phyloP scores from a whole-genome alignment of 1,140 invertebrate species.

The Trichoplusia ni region DNA sequence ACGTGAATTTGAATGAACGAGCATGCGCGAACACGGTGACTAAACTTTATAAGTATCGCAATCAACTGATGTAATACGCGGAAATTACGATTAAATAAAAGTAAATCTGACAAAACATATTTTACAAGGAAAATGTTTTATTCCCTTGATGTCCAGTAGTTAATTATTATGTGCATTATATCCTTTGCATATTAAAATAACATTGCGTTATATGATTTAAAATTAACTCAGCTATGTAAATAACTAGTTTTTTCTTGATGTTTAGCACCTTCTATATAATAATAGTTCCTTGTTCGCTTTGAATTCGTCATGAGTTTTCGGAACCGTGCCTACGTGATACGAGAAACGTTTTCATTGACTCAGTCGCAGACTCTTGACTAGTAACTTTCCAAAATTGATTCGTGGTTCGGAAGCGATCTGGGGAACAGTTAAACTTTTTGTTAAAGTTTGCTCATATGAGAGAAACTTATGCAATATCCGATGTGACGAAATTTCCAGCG shows the following conservation, averaged over 20 bases:
- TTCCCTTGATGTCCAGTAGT: too few species aligned
- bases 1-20: constrained; percentile 10
- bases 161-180: too few species aligned
- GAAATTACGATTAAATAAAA: not conserved
- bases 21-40: constrained; percentile 4
- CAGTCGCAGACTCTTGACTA: not conserved
- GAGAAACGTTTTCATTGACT: constrained; percentile 26
- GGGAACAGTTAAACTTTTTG: not conserved
- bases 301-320: constrained; percentile 21
- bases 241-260: constrained; percentile 22
- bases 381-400: not conserved
- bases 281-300: not conserved
- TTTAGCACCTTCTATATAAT: constrained; percentile 1
- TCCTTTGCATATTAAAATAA: not conserved
- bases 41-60: not conserved
- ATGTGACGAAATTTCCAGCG: not conserved
- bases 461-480: not conserved
- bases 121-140: too few species aligned
- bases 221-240: constrained; percentile 5
- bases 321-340: constrained; percentile 30
- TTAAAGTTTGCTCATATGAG: not conserved
- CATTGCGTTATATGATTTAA: not conserved
- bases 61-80: constrained; percentile 19
- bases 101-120: not conserved
- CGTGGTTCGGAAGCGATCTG: constrained; percentile 5